Evolutionary conservation across 2,113 vertebrate genomes (phyloP).

Genomic region (Lycocorax pyrrhopterus): DNA sequence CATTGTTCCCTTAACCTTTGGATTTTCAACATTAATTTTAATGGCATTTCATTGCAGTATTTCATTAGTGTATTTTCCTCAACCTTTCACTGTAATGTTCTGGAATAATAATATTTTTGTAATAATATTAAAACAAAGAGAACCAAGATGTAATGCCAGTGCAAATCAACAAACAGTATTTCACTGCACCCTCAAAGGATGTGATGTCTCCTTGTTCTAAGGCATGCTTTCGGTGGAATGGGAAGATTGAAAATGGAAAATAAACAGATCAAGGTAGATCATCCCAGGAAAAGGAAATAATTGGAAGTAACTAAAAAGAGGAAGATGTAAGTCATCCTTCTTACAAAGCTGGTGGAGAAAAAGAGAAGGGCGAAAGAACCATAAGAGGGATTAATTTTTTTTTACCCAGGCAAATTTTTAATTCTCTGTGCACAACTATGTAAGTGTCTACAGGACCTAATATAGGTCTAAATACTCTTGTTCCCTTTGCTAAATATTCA

Average conservation of each 20-base stretch:
- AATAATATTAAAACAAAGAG: neutral
- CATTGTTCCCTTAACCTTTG: neutral
- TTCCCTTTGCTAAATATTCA: neutral
- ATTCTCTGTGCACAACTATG: neutral
- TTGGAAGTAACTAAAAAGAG: neutral
- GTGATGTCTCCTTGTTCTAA: neutral
- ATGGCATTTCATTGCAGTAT: neutral
- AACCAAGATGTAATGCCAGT: neutral
- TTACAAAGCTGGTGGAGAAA: neutral
- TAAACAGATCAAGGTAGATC: neutral
- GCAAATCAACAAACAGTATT: neutral
- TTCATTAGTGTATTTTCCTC: neutral
- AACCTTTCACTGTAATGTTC: neutral
- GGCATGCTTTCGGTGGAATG: neutral
- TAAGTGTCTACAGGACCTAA: neutral
- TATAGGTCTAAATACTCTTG: neutral
- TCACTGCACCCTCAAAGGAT: neutral
- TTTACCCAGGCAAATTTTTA: neutral
- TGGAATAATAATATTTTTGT: neutral
- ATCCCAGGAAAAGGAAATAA: neutral
- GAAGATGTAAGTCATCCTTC: rapidly evolving
- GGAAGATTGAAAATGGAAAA: neutral
- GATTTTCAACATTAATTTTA: neutral
- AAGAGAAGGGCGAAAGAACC: neutral
- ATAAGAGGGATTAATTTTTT: neutral